These are phyloP conservation scores for Gortyna flavago DNA, from an alignment of 2,888 invertebrate species.

Conservation along the genomic window DNA sequence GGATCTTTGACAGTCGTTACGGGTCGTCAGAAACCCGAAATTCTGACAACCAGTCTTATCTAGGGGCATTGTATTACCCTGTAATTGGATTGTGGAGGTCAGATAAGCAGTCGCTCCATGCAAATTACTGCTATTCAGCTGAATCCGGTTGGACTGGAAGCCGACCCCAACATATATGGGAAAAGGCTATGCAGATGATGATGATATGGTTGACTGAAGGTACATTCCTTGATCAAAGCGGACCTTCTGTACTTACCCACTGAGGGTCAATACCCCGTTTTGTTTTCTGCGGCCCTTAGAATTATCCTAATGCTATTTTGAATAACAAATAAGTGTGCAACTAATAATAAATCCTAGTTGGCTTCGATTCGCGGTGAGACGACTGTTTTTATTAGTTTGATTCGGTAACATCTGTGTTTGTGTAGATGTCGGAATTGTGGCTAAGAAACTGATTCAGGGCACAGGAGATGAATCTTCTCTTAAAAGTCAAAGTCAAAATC, in stretches of 20 bases:
- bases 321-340: constrained; percentile 63
- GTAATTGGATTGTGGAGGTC: too few relatives aligned
- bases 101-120: too few relatives aligned
- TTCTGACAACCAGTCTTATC: too few relatives aligned
- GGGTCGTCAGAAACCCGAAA: too few relatives aligned
- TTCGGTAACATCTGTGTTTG: constrained; percentile 40
- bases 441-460: background rate
- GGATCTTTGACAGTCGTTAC: too few relatives aligned
- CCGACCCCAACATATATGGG: too few relatives aligned
- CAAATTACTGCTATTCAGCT: too few relatives aligned
- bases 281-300: constrained; percentile 48
- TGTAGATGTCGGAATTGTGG: constrained; percentile 16
- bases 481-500: too few relatives aligned
- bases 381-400: constrained; percentile 37
- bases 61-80: too few relatives aligned
- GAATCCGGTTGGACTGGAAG: too few relatives aligned
- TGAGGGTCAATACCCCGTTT: constrained; percentile 13
- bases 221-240: background rate
- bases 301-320: constrained; percentile 62
- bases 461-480: background rate
- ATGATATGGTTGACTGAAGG: too few relatives aligned
- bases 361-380: constrained; percentile 14
- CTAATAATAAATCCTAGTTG: constrained; percentile 59
- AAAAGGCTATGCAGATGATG: too few relatives aligned
- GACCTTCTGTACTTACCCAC: constrained; percentile 19